Evolutionary conservation across 2,113 vertebrate species (phyloP).

Genomic region (Etheostoma spectabile): DNA sequence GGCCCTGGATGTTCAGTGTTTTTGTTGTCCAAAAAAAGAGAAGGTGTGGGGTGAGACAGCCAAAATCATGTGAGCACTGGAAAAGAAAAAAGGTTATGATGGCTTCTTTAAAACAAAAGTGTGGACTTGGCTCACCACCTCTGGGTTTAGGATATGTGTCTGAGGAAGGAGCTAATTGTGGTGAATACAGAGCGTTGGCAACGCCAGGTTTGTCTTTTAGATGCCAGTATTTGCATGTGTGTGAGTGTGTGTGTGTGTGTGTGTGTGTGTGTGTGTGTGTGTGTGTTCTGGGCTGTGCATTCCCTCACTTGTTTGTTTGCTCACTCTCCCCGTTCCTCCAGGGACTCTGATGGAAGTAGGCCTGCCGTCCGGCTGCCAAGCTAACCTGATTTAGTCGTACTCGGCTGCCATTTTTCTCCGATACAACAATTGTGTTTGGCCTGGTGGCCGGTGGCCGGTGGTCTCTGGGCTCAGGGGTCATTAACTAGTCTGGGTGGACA

Average conservation of each 20-base stretch:
- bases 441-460: background rate
- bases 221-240: constrained; percentile 67
- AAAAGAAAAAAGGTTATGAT: constrained; percentile 59
- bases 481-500: constrained; percentile 57
- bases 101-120: constrained; percentile 72
- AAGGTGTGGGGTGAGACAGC: constrained; percentile 22
- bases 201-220: constrained; percentile 57
- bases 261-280: constrained; percentile 24
- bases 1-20: background rate
- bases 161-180: constrained; percentile 78
- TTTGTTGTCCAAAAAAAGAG: constrained; percentile 28
- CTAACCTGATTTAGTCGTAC: constrained; percentile 80
- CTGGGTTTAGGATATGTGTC: constrained; percentile 63
- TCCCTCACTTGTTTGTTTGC: constrained; percentile 63
- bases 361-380: constrained; percentile 73
- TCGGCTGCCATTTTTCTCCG: constrained; percentile 71
- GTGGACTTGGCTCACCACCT: constrained; percentile 69
- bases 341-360: constrained; percentile 67
- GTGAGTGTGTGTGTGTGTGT: constrained; percentile 18
- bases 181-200: constrained; percentile 79
- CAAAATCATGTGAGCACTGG: constrained; percentile 53
- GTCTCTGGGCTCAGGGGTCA: constrained; percentile 5
- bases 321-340: constrained; percentile 54
- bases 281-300: constrained; percentile 31
- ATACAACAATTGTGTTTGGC: constrained; percentile 67